Evolutionary conservation across 2,888 invertebrate species (phyloP), one percentile per base, ranked within the genome.

Genomic region (Encarsia formosa): DNA sequence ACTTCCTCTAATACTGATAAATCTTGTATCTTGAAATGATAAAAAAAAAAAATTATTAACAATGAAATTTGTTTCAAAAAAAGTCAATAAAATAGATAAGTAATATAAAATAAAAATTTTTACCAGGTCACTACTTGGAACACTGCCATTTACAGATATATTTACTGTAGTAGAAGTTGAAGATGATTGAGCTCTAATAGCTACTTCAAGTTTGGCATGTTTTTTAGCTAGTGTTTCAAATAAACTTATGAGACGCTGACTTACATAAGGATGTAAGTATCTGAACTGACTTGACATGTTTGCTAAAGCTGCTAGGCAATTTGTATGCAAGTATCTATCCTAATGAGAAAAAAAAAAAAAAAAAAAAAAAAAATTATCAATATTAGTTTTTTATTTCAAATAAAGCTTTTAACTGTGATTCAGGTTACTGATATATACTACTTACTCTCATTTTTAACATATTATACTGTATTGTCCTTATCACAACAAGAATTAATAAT

Each of bases 301-400:
- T 15, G 99, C 98, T 62, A 99, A 80, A 5, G 98, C 97, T 2
- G 99, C 99, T 58, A 99, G 78, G 70, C 98, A 98, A 76, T 99
- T 99, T 3, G 97, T 98, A 73, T 99, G 99, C 16, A 99, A 80
- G 74, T 99, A 99, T 75, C 96, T 95, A 72, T 97, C 97, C 82
- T 83, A 61, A 37, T 58, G 9, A 15, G 6, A 15, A 5, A 34
- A 13, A 34, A 34, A 34, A 34, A 34, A 34, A 8, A 13, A 32
- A 64, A 60, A 20, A 42, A 40, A 19, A 45, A 13, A 38, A 56
- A 48, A 57, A 41, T 44, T 37, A 46, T 38, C 43, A 4, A 23
- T 39, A 15, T 24, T 42, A 2, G 4, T 29, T 37, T 6, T 22
- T 20, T 3, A 24, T 26, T 26, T 22, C 19, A 29, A 3, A 31